Evolutionary conservation across 1,140 invertebrate species (phyloP), one percentile per base, ranked within the genome.

Genomic region (Drosophila teissieri): DNA sequence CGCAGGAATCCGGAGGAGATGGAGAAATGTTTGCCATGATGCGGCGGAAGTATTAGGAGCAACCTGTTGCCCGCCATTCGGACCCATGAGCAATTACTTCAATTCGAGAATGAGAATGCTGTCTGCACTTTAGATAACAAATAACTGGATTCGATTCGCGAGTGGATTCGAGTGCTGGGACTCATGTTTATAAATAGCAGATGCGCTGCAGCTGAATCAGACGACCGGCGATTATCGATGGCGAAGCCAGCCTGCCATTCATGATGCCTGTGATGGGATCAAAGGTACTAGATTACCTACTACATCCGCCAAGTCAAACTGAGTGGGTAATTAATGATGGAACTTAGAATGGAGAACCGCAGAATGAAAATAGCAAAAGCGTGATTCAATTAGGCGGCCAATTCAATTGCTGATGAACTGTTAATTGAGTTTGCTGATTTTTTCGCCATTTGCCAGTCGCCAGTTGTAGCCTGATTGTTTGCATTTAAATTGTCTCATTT

Each of bases 401-500:
- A 88, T 86, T 79, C 77, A 89, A 88, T 86, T 79, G 84, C 75
- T 58, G 40, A 63, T 77, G 78, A 82, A 73, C 70, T 61, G 70
- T 86, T 88, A 88, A 88, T 86, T 86, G 83, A 79, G 62, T 86
- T 79, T 70, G 72, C 19, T 73, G 53, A 61, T 61, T 58, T 46
- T 46, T 65, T 19, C 49, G 58, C 55, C 19, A 49, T 12, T 62
- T 14, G 5, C 24, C 51, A 44, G 37, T 60, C 39, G 64, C 19
- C 19, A 19, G 19, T 19, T 19, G 37, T 60, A 34, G 64, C 68
- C 75, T 3, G 46, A 34, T 51, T 83, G 81, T 86, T 86, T 86
- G 75, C 84, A 86, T 86, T 86, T 65, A 80, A 86, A 86, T 86
- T 58, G 83, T 83, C 70, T 86, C 83, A 88, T 88, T 88, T 79